Evolutionary conservation across 2,888 invertebrate species (phyloP).

Genomic region (Drosophila falleni): DNA sequence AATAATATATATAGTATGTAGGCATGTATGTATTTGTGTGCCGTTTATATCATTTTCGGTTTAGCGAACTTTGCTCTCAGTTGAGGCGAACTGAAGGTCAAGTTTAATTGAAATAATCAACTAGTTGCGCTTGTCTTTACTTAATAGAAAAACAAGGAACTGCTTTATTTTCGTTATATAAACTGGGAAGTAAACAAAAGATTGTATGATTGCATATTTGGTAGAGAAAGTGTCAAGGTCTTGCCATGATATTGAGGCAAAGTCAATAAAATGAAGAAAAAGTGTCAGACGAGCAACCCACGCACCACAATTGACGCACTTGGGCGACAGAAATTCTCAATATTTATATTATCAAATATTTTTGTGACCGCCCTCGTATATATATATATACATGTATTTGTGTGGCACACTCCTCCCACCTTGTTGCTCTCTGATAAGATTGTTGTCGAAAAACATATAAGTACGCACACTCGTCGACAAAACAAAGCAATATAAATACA

Average conservation of each 20-base stretch:
- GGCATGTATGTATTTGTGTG: neutral
- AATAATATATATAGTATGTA: neutral
- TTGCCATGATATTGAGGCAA: constrained; percentile 47
- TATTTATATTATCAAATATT: constrained; percentile 9
- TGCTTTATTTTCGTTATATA: neutral
- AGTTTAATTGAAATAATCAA: constrained; percentile 26
- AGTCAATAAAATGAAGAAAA: constrained; percentile 5
- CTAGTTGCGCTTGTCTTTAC: constrained; percentile 3
- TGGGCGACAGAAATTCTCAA: constrained; percentile 21
- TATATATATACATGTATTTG: neutral
- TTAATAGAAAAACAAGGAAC: neutral
- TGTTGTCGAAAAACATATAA: constrained; percentile 50
- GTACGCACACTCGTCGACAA: constrained; percentile 33
- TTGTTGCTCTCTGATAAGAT: constrained; percentile 61
- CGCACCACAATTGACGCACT: constrained; percentile 39
- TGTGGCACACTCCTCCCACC: constrained; percentile 20
- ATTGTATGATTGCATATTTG: neutral
- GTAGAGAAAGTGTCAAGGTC: constrained; percentile 40
- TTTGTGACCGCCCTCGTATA: constrained; percentile 44
- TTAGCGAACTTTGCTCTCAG: constrained; percentile 25
- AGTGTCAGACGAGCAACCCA: constrained; percentile 17
- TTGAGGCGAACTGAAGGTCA: constrained; percentile 43
- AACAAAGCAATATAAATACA: constrained; percentile 43
- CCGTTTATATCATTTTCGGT: constrained; percentile 8
- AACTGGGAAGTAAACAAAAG: neutral